Evolutionary conservation across 2,888 invertebrate genomes (phyloP), one percentile per base, ranked within the genome.

Genomic region (Hanleya hanleyi): DNA sequence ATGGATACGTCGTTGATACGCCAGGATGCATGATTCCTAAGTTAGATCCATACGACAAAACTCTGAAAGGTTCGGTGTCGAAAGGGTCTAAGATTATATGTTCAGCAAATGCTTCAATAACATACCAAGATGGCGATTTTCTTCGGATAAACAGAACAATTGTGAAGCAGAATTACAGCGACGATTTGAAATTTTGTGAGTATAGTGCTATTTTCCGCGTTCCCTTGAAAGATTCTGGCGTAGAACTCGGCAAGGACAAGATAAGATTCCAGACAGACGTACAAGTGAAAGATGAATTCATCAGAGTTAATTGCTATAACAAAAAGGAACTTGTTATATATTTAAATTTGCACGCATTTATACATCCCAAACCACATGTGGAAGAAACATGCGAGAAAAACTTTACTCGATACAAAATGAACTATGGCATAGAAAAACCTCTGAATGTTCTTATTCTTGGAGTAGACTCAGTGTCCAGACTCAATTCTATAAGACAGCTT

Each of bases 401-500:
- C 12, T 41, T 41, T 41, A 5, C 2, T 12, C 38, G 3, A 41
- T 1, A 38, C 2, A 38, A 5, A 7, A 1, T 1, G 26, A 41
- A 3, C 1, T 2, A 41, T 7, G 22, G n/a, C 15, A 38, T 4
- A 22, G 6, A 22, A 3, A 64, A 74, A 41, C n/a, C 36, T 0
- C 89, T 94, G n/a, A 96, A 94, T 79, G 93, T 97, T 0, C 92
- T 97, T 76, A 91, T 96, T 15, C 90, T 96, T 77, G 97, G 96
- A 18, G 91, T 96, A 50, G 97, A 97, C 88, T 94, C 96, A 22
- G 93, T 97, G 26, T 97, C 97, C 0, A 93, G 96, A 81, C 91
- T 96, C 74, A 96, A 96, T 90, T 94, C 96, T 81, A 93, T 95
- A 77, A 93, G 97, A 69, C 95, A 95, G 83, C 95, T 97, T 95